Evolutionary conservation across 2,113 vertebrate species (phyloP), one percentile per base, ranked within the genome.

Genomic region (Meriones unguiculatus): DNA sequence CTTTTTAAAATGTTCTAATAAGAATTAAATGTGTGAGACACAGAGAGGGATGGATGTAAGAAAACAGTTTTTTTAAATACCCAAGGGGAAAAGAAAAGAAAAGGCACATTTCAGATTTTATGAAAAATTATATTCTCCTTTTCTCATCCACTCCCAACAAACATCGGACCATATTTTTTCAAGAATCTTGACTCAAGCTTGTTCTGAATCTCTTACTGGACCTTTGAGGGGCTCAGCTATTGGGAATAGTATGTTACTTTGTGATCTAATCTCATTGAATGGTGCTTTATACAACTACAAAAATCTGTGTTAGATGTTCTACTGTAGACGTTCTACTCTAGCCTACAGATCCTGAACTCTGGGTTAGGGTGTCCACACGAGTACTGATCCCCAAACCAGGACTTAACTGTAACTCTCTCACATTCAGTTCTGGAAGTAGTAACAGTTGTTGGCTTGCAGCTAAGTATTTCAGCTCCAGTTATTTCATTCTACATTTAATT

Each of bases 151-250:
- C 5, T 24, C 3, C 5, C 15, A 50, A 7, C 20, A 65, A 78
- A 95, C 89, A 35, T 32, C 75, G 96, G 64, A 73, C 5, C 22
- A 94, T 84, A 32, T 80, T 90, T 97, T 97, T 69, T 73, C 76
- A 94, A 59, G 76, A 80, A 97, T 95, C 92, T 95, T 97, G 95
- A 97, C 94, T 95, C 97, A 98, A 96, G 90, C 72, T 86, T 95
- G 59, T 73, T 88, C 67, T 65, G 73, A 73, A n/a, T 89, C 87
- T 90, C 80, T 91, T 11, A 73, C 54, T 52, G 46, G 78, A 32
- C n/a, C 82, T 95, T 81, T 91, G 72, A 94, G 82, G 91, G 93
- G 5, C 62, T 65, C 15, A 78, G 85, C 92, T 97, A 90, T 90
- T 92, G 80, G 96, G 54, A 9, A 1, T 13, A 15, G 18, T 18